These are phyloP conservation scores for Natrix natrix DNA, from an alignment of 2,797 vertebrate species.

Conservation along the genomic window DNA sequence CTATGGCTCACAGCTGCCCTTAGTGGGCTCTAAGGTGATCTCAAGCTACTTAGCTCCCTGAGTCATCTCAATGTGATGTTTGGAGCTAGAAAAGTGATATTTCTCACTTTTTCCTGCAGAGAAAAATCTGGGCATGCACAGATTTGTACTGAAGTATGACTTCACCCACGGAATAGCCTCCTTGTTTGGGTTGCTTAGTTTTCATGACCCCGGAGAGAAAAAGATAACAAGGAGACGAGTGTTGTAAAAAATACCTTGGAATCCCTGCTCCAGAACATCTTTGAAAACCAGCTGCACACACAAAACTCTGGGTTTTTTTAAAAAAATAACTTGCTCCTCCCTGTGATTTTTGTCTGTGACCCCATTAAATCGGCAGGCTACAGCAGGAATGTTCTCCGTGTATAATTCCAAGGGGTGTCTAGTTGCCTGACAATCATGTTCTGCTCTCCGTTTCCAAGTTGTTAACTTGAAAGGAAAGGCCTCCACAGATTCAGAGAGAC, in stretches of 20 bases:
- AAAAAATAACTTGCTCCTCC: not conserved
- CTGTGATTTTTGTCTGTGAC: rapidly evolving
- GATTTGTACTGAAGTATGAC: not conserved
- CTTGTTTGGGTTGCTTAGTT: not conserved
- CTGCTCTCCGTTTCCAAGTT: not conserved
- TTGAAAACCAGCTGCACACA: not conserved
- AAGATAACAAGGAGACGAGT: not conserved
- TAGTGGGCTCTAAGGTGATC: not conserved
- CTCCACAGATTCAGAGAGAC: not conserved
- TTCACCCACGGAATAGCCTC: not conserved
- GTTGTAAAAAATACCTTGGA: not conserved
- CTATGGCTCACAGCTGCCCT: not conserved
- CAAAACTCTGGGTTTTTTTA: conserved; percentile 7
- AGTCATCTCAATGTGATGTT: not conserved
- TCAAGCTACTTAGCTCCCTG: not conserved
- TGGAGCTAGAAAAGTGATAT: not conserved
- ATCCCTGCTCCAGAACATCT: not conserved
- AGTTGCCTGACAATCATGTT: not conserved
- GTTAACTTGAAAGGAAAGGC: conserved; percentile 4
- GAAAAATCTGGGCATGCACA: not conserved
- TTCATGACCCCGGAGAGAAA: not conserved
- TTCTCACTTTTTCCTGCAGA: not conserved
- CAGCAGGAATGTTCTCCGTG: not conserved
- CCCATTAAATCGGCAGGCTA: not conserved
- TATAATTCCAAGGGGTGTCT: not conserved